Base-by-base conservation (phyloP, 2,888 invertebrate species). In the Mylabris sibirica region DNA sequence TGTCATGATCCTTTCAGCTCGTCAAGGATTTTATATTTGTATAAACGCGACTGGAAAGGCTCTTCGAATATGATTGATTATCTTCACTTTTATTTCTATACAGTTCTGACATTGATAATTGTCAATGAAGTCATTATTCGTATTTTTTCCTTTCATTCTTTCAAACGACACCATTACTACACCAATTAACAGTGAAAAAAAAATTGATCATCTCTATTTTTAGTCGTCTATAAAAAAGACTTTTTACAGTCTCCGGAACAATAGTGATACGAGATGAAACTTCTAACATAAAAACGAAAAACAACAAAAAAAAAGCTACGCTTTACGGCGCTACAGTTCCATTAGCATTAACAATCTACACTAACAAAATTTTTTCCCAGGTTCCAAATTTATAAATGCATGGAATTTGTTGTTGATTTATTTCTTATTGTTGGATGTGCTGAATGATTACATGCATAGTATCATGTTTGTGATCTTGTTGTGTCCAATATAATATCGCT, bases 1-100 rank as follows among this genome's bases (percentile, higher is more conserved):
- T 72, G 71, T 74, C 74, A 72, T 74, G 69, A 66, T 67, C 70
- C 73, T 73, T 71, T 72, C 73, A 71, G 69, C 60, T 60, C 24
- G 59, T 63, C 70, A 70, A 70, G 70, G 70, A 70, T 70, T 70
- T 70, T 67, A 57, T 63, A 67, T 70, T 67, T 70, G 60, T 67
- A 65, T 70, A 67, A 67, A 70, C 61, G 65, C 62, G 30, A 26
- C 44, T 70, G 38, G 60, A 67, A 70, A 64, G 57, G 24, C 59
- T 67, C 35, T 63, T 59, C 66, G 62, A 49, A 67, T 57, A 67
- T 70, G 70, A 70, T 70, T 67, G 67, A 70, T 70, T 70, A 66
- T 66, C 24, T 64, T 53, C 53, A 64, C 59, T 59, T 65, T 59
- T 65, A 67, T 62, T 59, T 70, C 35, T 66, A 66, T 66, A 41